Evolutionary conservation across 2,888 invertebrate species (phyloP), one percentile per base, ranked within the genome.

Genomic region (Pachydiplax longipennis): DNA sequence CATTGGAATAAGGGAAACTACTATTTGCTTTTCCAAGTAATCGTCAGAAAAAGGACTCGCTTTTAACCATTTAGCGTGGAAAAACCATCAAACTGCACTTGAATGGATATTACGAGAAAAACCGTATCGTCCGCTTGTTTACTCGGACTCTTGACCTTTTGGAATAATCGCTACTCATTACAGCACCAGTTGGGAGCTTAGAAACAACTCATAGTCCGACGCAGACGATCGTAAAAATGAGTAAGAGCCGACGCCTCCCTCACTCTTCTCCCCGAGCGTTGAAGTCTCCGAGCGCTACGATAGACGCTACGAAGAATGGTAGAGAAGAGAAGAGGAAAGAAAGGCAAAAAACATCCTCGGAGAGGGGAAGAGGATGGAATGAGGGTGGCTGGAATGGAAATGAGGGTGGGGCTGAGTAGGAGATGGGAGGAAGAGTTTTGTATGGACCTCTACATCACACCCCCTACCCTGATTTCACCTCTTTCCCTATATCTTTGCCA

Each of bases 181-280:
- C 73, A 31, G 25, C 53, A 53, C 18, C 53, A 18, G 12, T 31
- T 13, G 73, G 31, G 31, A 73, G 73, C 25, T 31, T 22, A 73
- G 73, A 31, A 31, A 25, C 73, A 73, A 73, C 73, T 31, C 73
- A 73, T 10, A 31, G 73, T 73, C 73, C 73, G 73, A 31, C 4
- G 73, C 73, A 73, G 73, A 73, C 73, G 73, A 73, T 73, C 73
- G 73, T 73, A 73, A 73, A 73, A 73, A 73, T 73, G 73, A 73
- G 53, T 18, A 8, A 73, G 65, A 5, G 65, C n/a, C 25, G 65
- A 65, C 65, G 65, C 65, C 65, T 65, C 31, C 3, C 1, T 18
- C 18, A 18, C 53, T 73, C 25, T 73, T 12, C 31, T 73, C 5
- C 31, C 13, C 73, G 73, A 31, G 73, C 73, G 73, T 73, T 73